Conservation (phyloP, 2,113 vertebrate species). For the Alectura lathami region DNA sequence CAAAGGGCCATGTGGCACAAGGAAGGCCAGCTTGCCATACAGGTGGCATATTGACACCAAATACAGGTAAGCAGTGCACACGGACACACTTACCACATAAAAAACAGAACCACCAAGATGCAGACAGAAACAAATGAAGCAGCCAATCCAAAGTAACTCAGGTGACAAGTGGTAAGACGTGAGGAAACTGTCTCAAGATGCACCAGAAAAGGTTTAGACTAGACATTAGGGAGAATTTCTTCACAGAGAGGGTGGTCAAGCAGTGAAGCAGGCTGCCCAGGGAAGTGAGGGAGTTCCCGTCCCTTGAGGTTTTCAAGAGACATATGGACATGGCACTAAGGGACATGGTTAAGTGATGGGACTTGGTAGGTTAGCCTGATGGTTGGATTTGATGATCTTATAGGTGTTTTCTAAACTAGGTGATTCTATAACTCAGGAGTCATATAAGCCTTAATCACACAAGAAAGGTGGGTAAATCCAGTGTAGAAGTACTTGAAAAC, state of each 20-base stretch:
- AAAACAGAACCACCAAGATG: not conserved
- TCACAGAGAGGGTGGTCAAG: too few relatives aligned
- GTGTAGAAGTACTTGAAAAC: not conserved
- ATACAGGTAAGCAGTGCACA: not conserved
- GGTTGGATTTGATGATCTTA: not conserved
- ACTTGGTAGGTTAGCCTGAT: not conserved
- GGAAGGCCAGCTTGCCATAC: not conserved
- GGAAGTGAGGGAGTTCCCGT: too few relatives aligned
- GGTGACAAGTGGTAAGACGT: not conserved
- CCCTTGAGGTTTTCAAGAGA: too few relatives aligned
- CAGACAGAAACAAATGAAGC: not conserved
- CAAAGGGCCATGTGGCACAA: not conserved
- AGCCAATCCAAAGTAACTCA: not conserved
- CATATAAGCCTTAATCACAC: not conserved
- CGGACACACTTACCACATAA: accelerated
- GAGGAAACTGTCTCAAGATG: too few relatives aligned
- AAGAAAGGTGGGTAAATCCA: not conserved
- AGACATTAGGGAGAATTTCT: too few relatives aligned
- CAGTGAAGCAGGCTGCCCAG: too few relatives aligned
- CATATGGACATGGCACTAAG: too few relatives aligned
- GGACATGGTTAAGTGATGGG: not conserved
- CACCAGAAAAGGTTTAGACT: too few relatives aligned
- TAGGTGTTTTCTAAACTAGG: not conserved
- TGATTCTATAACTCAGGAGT: not conserved
- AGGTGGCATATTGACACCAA: not conserved